Evolutionary conservation across 1,140 invertebrate genomes (phyloP), one percentile per base, ranked within the genome.

Genomic region (Amphibalanus amphitrite): DNA sequence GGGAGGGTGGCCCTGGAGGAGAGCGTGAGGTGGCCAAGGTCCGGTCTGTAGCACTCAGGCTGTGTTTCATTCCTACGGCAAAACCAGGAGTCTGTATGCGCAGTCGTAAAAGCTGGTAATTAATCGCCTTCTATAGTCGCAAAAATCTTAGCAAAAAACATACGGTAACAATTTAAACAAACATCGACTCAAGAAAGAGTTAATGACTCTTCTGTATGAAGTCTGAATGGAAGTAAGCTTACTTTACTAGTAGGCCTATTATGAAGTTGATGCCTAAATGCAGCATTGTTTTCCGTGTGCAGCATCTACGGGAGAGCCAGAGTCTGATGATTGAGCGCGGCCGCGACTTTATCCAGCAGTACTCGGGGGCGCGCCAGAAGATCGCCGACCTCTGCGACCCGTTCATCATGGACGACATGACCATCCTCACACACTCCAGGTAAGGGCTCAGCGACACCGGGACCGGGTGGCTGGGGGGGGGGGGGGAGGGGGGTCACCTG

Each of bases 111-210:
- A 86, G 88, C 75, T 92, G 95, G 85, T 86, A 89, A 78, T 89
- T 92, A 80, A 93, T 90, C 78, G 91, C 91, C 89, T 97, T 87
- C 81, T 94, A 68, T 82, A 90, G 15, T 38, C 33, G 4, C 15
- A 38, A n/a, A n/a, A n/a, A n/a, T n/a, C n/a, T n/a, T n/a, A n/a
- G n/a, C n/a, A n/a, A n/a, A n/a, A n/a, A n/a, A n/a, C n/a, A n/a
- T n/a, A n/a, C n/a, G n/a, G n/a, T n/a, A n/a, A n/a, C n/a, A n/a
- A n/a, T n/a, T n/a, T n/a, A n/a, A 72, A 75, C 71, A 4, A 71
- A 69, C 10, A 73, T 74, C 68, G 74, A 75, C 28, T 47, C 72
- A 28, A 69, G 70, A 29, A 71, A 72, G 65, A 71, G 28, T 69
- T 25, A n/a, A 13, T 26, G 64, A 23, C 72, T 13, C 10, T 23